Percentiles rank a stretch among this genome's conserved stretches.
Conservation (phyloP, 2,888 invertebrate species). For the Cinara cedri region DNA sequence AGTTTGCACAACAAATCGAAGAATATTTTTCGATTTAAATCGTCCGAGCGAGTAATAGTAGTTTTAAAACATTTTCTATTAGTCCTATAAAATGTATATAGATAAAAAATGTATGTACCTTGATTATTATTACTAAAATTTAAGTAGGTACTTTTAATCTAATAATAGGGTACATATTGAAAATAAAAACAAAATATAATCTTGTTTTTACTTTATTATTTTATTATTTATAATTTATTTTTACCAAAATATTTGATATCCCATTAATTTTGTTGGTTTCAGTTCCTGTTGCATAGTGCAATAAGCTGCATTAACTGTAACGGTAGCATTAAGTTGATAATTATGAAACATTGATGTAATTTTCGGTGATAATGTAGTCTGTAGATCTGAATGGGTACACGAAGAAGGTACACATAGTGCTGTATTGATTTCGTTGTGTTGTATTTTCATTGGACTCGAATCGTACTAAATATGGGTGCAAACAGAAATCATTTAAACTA, state of each 20-base stretch:
- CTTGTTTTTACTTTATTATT: too few species aligned
- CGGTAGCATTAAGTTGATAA: conserved; percentile 37
- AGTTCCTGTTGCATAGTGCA: conserved; percentile 47
- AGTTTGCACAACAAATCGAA: too few species aligned
- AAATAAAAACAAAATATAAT: too few species aligned
- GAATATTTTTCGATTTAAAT: too few species aligned
- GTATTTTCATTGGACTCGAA: conserved; percentile 18
- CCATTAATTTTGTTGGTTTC: conserved; percentile 30
- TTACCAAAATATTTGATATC: conserved; percentile 51
- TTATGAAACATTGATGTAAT: conserved; percentile 53
- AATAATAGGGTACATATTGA: too few species aligned
- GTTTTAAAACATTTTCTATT: too few species aligned
- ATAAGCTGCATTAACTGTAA: conserved; percentile 48
- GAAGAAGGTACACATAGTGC: conserved; percentile 60
- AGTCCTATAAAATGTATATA: too few species aligned
- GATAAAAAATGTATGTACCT: too few species aligned
- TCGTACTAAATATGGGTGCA: conserved; percentile 8
- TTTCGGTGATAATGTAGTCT: conserved; percentile 59
- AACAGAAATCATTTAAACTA: not conserved
- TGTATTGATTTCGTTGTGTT: conserved; percentile 58
- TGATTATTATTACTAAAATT: too few species aligned
- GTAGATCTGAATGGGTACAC: conserved; percentile 58
- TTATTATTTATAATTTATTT: too few species aligned
- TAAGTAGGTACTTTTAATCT: too few species aligned
- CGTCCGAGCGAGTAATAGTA: too few species aligned